Evolutionary conservation across 2,113 vertebrate genomes (phyloP), one percentile per base, ranked within the genome.

Genomic region (Clinocottus analis): DNA sequence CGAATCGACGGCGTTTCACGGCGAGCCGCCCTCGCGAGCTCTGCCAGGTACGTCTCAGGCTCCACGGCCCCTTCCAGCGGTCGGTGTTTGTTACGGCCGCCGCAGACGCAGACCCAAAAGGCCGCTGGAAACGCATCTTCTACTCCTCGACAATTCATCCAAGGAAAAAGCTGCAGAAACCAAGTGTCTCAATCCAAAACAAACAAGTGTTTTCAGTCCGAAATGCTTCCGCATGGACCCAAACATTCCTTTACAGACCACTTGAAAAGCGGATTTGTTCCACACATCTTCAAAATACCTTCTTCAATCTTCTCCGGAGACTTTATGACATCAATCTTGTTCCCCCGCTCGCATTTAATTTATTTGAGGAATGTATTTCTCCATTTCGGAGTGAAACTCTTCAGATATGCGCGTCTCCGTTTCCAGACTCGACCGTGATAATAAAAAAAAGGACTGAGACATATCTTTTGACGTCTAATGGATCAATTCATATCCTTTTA

Each of bases 401-500:
- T 77, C 69, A 65, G 66, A 80, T 78, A 78, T 69, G 37, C 2
- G n/a, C 35, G 60, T 64, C 35, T 84, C 6, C 64, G 81, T 71
- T 69, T 72, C 63, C 55, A 79, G 72, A 53, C 43, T 71, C 51
- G 27, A 53, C 67, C 9, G 56, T 79, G 60, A 87, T 80, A 31
- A 31, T 3, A 31, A 31, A 77, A 85, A 79, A 85, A 79, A 66
- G 59, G 62, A 77, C 49, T 47, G 76, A 82, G 82, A 78, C 72
- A 3, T 69, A 35, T 90, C 79, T 66, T 31, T 64, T 29, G 39
- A 29, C 72, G 80, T 85, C 73, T 87, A 80, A 86, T 69, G 77
- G 78, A 84, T 89, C 80, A 68, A 71, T 79, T 88, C 88, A 69
- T 70, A 79, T 87, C 66, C 75, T 82, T n/a, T 80, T 47, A 65